Base-by-base conservation (phyloP, 2,888 invertebrate species). In the Tetanocera ferruginea region DNA sequence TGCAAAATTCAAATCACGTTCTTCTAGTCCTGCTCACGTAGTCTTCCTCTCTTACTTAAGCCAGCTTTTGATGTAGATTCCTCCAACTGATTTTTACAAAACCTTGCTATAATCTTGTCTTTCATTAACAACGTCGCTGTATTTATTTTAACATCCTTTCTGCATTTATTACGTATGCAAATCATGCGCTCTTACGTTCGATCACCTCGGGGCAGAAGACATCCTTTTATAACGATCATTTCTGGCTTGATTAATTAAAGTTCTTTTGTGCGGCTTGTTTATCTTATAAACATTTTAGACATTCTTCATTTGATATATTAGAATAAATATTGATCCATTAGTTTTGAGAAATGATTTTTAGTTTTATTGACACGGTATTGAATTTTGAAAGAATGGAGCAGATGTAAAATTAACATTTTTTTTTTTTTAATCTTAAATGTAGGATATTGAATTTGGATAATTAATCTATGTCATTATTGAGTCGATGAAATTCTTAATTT, bases 241-340 rank as follows among this genome's bases (percentile, higher is more conserved):
- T 49, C 52, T 14, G 14, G 19, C 31, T 62, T 64, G 73, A 73
- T 73, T 73, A 73, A 73, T 73, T 62, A 73, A 66, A 62, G 55
- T 31, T 52, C n/a, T 25, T 67, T 67, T 75, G 62, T 62, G 62
- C 43, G 17, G 73, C 17, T n/a, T 55, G 25, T 66, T 75, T 49
- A 31, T 66, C 66, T 66, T 25, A 25, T 66, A 17, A 28, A 31
- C 51, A 55, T 66, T 51, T 52, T 34, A 52, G 19, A 34, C 14
- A 67, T 66, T 75, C 66, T 75, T 66, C 37, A 11, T n/a, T 34
- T 82, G 37, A 78, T 79, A 79, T 79, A 78, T 80, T 79, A 78
- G 82, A 84, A 83, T 85, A 82, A 86, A 86, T 86, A 87, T 87
- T 86, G 84, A 83, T 80, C 84, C 84, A 86, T 86, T 85, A 87